These are phyloP conservation scores for Drosophila phalerata DNA, from an alignment of 2,888 invertebrate genomes.

Conservation along the genomic window DNA sequence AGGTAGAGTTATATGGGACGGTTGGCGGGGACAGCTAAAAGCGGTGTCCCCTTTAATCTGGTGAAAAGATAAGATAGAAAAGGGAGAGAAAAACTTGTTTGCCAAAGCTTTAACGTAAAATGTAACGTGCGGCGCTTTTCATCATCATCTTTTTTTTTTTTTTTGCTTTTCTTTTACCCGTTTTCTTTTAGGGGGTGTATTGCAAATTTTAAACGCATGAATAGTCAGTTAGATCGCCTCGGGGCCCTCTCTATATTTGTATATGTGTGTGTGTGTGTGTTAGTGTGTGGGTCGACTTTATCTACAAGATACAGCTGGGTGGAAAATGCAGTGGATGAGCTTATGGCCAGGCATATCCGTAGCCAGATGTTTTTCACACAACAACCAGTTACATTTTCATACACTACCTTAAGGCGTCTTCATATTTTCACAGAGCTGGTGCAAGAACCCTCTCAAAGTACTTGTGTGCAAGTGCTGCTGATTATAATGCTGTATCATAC, in stretches of 20 bases:
- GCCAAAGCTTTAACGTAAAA: conserved; percentile 63
- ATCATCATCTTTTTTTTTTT: conserved; percentile 49
- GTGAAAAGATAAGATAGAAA: conserved; percentile 48
- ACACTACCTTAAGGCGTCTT: conserved; percentile 10
- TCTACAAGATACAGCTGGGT: conserved; percentile 67
- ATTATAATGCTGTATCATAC: too few relatives aligned
- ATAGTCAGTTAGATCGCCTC: conserved; percentile 70
- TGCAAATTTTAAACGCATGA: conserved; percentile 79
- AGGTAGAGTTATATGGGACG: conserved; percentile 33
- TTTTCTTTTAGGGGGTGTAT: conserved; percentile 65
- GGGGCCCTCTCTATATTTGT: conserved; percentile 25
- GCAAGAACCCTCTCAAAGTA: not conserved
- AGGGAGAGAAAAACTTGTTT: conserved; percentile 50
- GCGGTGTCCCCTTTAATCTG: conserved; percentile 56
- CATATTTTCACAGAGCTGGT: not conserved
- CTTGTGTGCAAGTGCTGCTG: too few relatives aligned
- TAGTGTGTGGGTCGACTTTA: conserved; percentile 52
- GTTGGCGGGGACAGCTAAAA: conserved; percentile 6
- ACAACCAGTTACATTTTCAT: conserved; percentile 37
- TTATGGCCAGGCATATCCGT: conserved; percentile 68
- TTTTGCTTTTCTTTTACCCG: conserved; percentile 25
- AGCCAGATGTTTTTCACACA: conserved; percentile 73
- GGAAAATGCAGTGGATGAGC: conserved; percentile 35
- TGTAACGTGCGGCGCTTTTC: conserved; percentile 71
- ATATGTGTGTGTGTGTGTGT: conserved; percentile 11